These are phyloP conservation scores for Nautilus pompilius DNA, from an alignment of 1,140 invertebrate species.

Conservation along the genomic window DNA sequence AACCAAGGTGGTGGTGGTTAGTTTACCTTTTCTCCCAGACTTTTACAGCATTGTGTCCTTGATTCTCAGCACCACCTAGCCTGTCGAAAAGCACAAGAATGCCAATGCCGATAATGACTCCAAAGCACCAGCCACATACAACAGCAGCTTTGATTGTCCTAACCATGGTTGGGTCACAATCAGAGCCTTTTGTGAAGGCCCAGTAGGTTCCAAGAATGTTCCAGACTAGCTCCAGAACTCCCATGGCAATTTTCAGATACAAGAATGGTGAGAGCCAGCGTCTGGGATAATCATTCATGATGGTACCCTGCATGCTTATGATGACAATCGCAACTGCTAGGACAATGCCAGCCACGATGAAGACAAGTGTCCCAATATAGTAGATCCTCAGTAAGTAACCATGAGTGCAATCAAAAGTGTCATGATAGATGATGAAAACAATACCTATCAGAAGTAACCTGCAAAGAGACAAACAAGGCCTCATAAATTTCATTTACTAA, in stretches of 20 bases:
- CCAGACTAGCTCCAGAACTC: conserved; percentile 72
- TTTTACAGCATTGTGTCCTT: conserved; percentile 15
- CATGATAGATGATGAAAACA: conserved; percentile 20
- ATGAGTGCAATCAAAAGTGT: conserved; percentile 17
- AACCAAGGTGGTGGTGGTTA: no score
- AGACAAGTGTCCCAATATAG: conserved; percentile 39
- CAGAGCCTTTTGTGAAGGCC: conserved; percentile 62
- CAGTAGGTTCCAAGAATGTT: conserved; percentile 78
- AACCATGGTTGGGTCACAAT: conserved; percentile 34
- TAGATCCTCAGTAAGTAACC: conserved; percentile 28
- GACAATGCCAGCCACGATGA: conserved; percentile 43
- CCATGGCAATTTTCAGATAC: conserved; percentile 59
- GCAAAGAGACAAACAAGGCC: conserved; percentile 7
- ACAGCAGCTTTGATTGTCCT: conserved; percentile 62
- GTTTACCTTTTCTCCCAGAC: conserved; percentile 60
- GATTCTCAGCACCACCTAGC: conserved; percentile 52
- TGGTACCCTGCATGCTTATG: conserved; percentile 52
- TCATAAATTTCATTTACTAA: no score
- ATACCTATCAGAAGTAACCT: conserved; percentile 23
- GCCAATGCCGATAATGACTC: conserved; percentile 71
- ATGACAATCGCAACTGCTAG: conserved; percentile 39
- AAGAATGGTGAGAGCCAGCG: conserved; percentile 49
- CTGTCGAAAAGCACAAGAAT: conserved; percentile 78
- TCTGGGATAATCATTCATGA: conserved; percentile 48
- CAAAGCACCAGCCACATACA: conserved; percentile 76